These are phyloP conservation scores for Meriones unguiculatus DNA, from an alignment of 2,113 vertebrate genomes.

Conservation along the genomic window DNA sequence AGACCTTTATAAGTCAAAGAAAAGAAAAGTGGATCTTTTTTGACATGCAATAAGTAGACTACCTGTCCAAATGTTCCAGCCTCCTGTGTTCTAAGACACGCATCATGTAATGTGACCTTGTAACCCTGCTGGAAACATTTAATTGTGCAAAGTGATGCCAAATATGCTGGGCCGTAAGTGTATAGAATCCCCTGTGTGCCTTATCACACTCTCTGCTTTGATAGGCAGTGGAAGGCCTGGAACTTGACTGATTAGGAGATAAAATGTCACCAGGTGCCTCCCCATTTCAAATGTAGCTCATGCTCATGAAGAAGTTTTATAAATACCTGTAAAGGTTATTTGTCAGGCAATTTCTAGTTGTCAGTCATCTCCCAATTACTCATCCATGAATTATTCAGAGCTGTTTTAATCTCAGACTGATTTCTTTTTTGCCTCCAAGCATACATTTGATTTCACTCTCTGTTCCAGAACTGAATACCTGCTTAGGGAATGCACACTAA, in stretches of 20 bases:
- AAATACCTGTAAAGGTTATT: conserved; percentile 65
- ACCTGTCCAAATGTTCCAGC: neutral
- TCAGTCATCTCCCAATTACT: conserved; percentile 57
- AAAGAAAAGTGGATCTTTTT: too few relatives aligned
- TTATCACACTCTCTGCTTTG: neutral
- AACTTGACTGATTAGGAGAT: neutral
- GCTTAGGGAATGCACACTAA: conserved; percentile 37
- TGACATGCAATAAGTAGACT: neutral
- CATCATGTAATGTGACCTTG: neutral
- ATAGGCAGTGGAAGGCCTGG: neutral
- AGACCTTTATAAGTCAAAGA: neutral
- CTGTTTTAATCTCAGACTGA: conserved; percentile 43
- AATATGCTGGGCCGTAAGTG: neutral
- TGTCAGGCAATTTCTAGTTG: conserved; percentile 30
- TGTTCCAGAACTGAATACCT: conserved; percentile 50
- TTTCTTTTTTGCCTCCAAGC: conserved; percentile 40
- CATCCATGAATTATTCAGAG: conserved; percentile 54
- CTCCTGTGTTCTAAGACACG: neutral
- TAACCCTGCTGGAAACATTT: neutral
- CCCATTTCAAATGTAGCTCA: neutral
- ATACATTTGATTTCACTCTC: conserved; percentile 45
- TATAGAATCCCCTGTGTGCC: neutral
- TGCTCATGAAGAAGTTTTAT: conserved; percentile 8
- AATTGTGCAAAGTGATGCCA: neutral
- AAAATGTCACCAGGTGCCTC: neutral